phyloP scores from a whole-genome alignment of 2,888 invertebrate genomes.

The Tanytarsus gracilentus region DNA sequence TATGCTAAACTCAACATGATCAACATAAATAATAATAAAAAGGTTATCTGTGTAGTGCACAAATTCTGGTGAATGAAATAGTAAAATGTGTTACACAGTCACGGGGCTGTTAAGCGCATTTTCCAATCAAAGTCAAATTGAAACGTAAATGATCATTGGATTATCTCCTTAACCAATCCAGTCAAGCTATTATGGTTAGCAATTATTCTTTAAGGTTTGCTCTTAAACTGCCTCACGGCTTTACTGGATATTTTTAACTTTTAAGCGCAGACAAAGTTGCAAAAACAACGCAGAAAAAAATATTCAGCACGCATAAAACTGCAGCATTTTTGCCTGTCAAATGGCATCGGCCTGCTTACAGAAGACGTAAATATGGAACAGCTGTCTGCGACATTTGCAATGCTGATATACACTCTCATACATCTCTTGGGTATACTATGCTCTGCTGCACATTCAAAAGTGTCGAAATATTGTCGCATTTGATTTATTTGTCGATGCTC shows the following conservation, averaged over 20 bases:
- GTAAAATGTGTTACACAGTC: neutral
- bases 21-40: constrained; percentile 26
- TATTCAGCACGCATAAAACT: no score
- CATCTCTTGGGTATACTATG: neutral
- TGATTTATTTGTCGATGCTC: constrained; percentile 24
- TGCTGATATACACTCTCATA: neutral
- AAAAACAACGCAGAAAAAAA: no score
- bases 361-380: neutral
- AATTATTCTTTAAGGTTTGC: no score
- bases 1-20: constrained; percentile 21
- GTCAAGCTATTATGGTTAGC: no score
- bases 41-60: constrained; percentile 21
- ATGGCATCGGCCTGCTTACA: no score
- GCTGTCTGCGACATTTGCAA: neutral
- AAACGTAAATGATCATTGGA: no score
- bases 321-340: no score
- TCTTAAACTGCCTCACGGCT: no score
- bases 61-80: constrained; percentile 26
- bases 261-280: no score
- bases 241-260: no score
- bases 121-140: constrained; percentile 3
- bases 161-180: no score
- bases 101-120: neutral
- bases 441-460: neutral
- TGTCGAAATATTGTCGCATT: constrained; percentile 16